Base-by-base conservation (phyloP, 2,797 vertebrate genomes). In the Galagoides demidoff region DNA sequence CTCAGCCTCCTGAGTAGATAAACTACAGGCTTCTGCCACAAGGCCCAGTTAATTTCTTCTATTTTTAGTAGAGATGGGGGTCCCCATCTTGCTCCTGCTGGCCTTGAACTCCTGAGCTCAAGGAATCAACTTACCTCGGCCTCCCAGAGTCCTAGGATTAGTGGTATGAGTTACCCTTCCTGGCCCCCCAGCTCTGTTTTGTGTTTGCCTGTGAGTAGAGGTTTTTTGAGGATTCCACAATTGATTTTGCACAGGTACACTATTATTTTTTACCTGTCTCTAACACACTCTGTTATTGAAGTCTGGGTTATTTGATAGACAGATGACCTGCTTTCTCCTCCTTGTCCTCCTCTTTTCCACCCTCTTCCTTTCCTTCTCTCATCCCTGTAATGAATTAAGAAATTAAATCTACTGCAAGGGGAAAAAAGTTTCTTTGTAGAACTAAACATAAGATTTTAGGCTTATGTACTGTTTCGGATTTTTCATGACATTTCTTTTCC, bases 241-340 rank as follows among this genome's bases (percentile, higher is more conserved):
- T 45, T 87, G 7, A 68, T 37, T 29, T 25, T 68, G 34, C 1
- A 13, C 0, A 55, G 55, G 43, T 22, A 3, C 12, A 23, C 31
- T 27, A 7, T 76, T 37, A 8, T 61, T 85, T 52, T 57, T 19
- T 5, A 52, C n/a, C 11, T 0, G 5, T 25, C 6, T 49, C 29
- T 79, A 52, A 25, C 71, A 45, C 76, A 3, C 7, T 82, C 55
- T 88, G 29, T 64, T 87, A 70, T 37, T 83, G 55, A 85, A n/a
- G 66, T 64, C 37, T 92, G 85, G 55, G 39, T 59, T 82, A 43
- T 68, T 59, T 89, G 79, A 19, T 23, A 11, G 63, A 85, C 4
- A 66, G 39, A 39, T 29, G 13, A 82, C 57, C 37, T 93, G 91
- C 94, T 83, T 1, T 31, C 13, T 90, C 94, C 95, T 92, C 64